Evolutionary conservation across 2,888 invertebrate species (phyloP), one percentile per base, ranked within the genome.

Genomic region (Oegoconia quadripuncta): DNA sequence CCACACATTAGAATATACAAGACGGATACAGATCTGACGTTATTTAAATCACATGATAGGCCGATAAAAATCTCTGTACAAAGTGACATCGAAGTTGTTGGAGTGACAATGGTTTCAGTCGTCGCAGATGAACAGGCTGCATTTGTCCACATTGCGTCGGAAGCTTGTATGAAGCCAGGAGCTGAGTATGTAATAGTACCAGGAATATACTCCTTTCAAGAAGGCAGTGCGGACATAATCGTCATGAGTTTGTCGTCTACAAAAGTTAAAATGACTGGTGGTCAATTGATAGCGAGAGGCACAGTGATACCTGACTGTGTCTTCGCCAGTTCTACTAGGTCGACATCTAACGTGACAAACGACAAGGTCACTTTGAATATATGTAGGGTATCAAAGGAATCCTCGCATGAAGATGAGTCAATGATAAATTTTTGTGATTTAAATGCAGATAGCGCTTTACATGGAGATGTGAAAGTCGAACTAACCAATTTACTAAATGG

Each of bases 1-100:
- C 33, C 41, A n/a, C 8, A 22, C n/a, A 30, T 42, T 16, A 25
- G 36, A 2, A 36, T 15, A 8, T 15, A 36, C 13, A 41, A 41
- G 28, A 36, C 36, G 8, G 28, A 17, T 18, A 15, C 31, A 2
- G 7, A 28, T 15, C 14, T 41, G 22, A 2, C 11, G 14, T n/a
- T 33, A 7, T 33, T 23, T 14, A 11, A n/a, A n/a, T n/a, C n/a
- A n/a, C n/a, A 9, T 9, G 33, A 33, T 23, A 3, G 8, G 2
- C 7, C 33, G 3, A 15, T 11, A 3, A 4, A 12, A 23, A 25
- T 14, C 3, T 20, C 7, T 6, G 13, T 17, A 2, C 7, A 30
- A 4, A 16, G 15, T 7, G 8, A 8, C 16, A 30, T 3, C n/a
- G 3, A 3, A 7, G 7, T 7, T 23, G 23, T 9, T 8, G 9